These are phyloP conservation scores for Steinernema feltiae DNA, from an alignment of 1,140 invertebrate genomes.

Conservation along the genomic window DNA sequence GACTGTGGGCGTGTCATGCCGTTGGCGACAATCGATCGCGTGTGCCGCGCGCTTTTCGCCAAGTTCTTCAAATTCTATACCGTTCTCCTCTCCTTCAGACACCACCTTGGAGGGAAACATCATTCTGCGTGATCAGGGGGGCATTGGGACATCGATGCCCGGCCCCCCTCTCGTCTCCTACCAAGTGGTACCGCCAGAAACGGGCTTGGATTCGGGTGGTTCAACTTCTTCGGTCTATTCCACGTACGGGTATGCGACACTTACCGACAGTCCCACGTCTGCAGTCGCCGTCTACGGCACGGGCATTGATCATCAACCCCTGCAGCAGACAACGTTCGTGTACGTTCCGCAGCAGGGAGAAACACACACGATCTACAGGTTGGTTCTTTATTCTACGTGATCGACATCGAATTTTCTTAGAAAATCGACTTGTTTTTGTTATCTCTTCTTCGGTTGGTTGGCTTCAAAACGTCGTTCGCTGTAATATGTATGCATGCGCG, in stretches of 20 bases:
- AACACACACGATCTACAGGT: conserved; percentile 2
- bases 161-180: conserved; percentile 3
- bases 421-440: background rate
- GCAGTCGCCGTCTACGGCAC: background rate
- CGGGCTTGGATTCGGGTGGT: conserved; percentile 12
- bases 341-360: background rate
- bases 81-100: background rate
- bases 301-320: background rate
- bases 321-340: background rate
- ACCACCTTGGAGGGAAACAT: conserved; percentile 15
- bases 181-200: conserved; percentile 8
- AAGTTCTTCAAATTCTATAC: background rate
- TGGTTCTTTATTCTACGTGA: background rate
- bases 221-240: conserved; percentile 3
- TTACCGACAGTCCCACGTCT: background rate
- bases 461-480: background rate
- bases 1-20: conserved; percentile 14
- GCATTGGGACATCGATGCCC: background rate
- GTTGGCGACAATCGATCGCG: conserved; percentile 9
- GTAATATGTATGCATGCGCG: background rate
- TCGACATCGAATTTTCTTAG: too few relatives aligned
- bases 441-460: background rate
- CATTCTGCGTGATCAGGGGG: conserved; percentile 11
- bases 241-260: conserved; percentile 1
- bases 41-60: conserved; percentile 9